Conservation (phyloP, 2,888 invertebrate species). For the Lobophora halterata region DNA sequence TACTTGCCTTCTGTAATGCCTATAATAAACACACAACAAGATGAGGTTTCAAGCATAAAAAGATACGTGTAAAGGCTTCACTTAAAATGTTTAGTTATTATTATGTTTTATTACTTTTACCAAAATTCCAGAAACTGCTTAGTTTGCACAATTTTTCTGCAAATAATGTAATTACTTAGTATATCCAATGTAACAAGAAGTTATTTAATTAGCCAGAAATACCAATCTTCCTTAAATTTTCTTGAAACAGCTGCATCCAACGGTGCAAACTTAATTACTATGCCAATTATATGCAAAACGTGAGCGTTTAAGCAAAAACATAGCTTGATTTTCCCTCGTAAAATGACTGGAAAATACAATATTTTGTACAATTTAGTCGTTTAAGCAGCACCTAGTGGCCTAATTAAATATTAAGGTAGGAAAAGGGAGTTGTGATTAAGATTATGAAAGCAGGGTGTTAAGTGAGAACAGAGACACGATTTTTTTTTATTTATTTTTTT, state of each 20-base stretch:
- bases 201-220: conserved; percentile 15
- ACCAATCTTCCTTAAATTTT: conserved; percentile 11
- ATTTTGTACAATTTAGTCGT: conserved; percentile 62
- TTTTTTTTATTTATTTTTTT: too few species aligned
- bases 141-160: too few species aligned
- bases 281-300: conserved; percentile 26
- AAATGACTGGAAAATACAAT: conserved; percentile 37
- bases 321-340: conserved; percentile 17
- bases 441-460: conserved; percentile 48
- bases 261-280: conserved; percentile 26
- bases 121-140: too few species aligned
- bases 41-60: too few species aligned
- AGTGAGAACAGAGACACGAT: too few species aligned
- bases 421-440: conserved; percentile 58
- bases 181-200: conserved; percentile 4
- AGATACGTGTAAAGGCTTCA: too few species aligned
- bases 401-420: conserved; percentile 67
- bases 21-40: too few species aligned
- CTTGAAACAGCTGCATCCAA: conserved; percentile 26
- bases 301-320: conserved; percentile 21
- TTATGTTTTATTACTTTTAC: too few species aligned
- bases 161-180: too few species aligned
- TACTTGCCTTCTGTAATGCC: too few species aligned
- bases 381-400: conserved; percentile 52
- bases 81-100: too few species aligned